These are phyloP conservation scores for Coecobrya sp. DNA, from an alignment of 2,888 invertebrate genomes.

Conservation along the genomic window DNA sequence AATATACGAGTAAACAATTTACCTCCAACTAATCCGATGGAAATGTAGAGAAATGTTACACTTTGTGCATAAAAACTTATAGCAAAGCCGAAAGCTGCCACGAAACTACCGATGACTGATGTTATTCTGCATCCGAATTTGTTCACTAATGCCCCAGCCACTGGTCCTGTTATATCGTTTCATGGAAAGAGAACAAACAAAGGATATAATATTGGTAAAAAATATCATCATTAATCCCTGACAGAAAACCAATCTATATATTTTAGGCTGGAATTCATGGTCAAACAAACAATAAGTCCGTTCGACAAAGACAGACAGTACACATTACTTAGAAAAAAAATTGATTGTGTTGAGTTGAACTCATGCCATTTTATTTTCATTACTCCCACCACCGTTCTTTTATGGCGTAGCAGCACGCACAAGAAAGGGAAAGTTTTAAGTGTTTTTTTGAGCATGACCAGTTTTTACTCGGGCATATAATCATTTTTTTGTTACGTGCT, in stretches of 20 bases:
- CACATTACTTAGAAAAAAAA: too few species aligned
- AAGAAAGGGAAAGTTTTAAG: neutral
- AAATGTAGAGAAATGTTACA: slow-evolving; percentile 94
- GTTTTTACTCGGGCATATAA: neutral
- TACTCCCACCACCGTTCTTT: too few species aligned
- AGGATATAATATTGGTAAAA: too few species aligned
- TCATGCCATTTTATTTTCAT: too few species aligned
- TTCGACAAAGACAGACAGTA: too few species aligned
- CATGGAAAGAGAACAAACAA: too few species aligned
- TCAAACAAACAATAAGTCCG: neutral
- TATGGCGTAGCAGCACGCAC: neutral
- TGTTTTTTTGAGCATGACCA: neutral
- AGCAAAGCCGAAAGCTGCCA: slow-evolving; percentile 93
- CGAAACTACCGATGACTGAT: slow-evolving; percentile 95
- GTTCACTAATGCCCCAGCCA: slow-evolving; percentile 98
- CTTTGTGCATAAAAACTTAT: slow-evolving; percentile 94
- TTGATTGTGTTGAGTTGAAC: too few species aligned
- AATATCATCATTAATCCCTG: too few species aligned
- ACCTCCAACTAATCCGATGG: slow-evolving; percentile 97
- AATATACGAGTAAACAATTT: slow-evolving; percentile 82
- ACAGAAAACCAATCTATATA: neutral
- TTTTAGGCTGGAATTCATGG: neutral
- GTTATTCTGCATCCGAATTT: slow-evolving; percentile 97
- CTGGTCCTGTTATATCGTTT: slow-evolving; percentile 92
- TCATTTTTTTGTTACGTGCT: slow-evolving; percentile 1